Evolutionary conservation across 2,797 vertebrate genomes (phyloP).

Genomic region (Enteromius mattozi): DNA sequence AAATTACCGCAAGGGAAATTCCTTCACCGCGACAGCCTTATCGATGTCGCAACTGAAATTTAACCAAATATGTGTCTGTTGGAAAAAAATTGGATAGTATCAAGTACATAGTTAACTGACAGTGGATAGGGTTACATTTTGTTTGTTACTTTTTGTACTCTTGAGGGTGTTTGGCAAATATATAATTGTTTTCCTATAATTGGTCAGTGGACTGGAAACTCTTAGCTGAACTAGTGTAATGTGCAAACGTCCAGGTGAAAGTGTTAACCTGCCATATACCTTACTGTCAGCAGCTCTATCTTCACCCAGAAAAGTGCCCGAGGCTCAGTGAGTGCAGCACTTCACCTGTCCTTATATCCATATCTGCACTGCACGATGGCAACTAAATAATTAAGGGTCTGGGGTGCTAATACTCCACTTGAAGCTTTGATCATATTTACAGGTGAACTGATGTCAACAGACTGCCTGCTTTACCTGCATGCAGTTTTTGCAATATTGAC

Average conservation of each 20-base stretch:
- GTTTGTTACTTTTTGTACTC: not conserved
- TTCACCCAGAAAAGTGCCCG: constrained; percentile 16
- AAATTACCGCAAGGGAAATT: too few species aligned
- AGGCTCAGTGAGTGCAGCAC: constrained; percentile 24
- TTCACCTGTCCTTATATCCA: not conserved
- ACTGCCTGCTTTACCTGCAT: not conserved
- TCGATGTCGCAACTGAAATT: too few species aligned
- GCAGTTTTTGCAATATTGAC: not conserved
- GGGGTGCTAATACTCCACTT: not conserved
- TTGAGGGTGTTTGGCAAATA: not conserved
- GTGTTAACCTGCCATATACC: not conserved
- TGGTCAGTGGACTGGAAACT: constrained; percentile 9
- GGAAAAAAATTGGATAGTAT: too few species aligned
- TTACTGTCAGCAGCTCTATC: constrained; percentile 22
- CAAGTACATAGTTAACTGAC: not conserved
- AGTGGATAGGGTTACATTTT: not conserved
- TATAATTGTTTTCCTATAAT: not conserved
- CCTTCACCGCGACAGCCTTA: too few species aligned
- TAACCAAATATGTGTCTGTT: too few species aligned
- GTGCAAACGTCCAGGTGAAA: not conserved
- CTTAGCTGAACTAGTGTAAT: not conserved
- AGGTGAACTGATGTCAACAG: not conserved
- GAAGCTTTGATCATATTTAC: not conserved
- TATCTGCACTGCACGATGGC: not conserved
- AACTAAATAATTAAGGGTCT: constrained; percentile 22